Percentiles rank a stretch among this genome's conserved stretches.
Conservation (phyloP, 2,113 vertebrate genomes). For the Rynchops niger region DNA sequence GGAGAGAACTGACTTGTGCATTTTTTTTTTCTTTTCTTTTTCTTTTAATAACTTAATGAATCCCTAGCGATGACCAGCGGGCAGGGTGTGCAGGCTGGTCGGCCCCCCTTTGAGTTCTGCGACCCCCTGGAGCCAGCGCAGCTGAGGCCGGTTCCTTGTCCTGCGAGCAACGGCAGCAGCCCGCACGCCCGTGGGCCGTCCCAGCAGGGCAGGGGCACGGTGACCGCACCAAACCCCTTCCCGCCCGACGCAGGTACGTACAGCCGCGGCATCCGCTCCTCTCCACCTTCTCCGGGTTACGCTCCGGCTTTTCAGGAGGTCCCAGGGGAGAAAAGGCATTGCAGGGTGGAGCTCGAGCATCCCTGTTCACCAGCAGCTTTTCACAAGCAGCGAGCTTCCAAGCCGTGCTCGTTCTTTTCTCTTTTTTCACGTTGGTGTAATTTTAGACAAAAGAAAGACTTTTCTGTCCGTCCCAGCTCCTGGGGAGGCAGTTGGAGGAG, state of each 20-base stretch:
- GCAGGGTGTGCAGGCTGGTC: conserved; percentile 72
- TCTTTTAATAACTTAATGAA: fast-evolving
- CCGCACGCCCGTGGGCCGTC: conserved; percentile 54
- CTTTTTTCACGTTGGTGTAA: fast-evolving
- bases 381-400: neutral
- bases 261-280: fast-evolving
- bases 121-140: conserved; percentile 77
- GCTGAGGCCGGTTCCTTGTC: conserved; percentile 74
- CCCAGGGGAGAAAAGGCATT: neutral
- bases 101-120: conserved; percentile 81
- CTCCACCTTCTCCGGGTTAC: neutral
- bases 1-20: neutral
- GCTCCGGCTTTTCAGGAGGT: neutral
- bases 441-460: neutral
- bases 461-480: neutral
- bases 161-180: conserved; percentile 76
- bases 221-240: conserved; percentile 67
- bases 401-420: neutral
- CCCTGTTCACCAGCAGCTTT: neutral
- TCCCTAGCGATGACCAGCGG: conserved; percentile 72
- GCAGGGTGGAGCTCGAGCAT: neutral
- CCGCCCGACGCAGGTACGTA: conserved; percentile 76
- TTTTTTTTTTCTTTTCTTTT: neutral
- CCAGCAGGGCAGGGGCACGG: conserved; percentile 67
- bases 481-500: neutral